A percentile compares a stretch with the other conserved stretches of the same genome.
These are phyloP conservation scores for Corydoras sp. DNA, from an alignment of 2,113 vertebrate species.

Conservation along the genomic window DNA sequence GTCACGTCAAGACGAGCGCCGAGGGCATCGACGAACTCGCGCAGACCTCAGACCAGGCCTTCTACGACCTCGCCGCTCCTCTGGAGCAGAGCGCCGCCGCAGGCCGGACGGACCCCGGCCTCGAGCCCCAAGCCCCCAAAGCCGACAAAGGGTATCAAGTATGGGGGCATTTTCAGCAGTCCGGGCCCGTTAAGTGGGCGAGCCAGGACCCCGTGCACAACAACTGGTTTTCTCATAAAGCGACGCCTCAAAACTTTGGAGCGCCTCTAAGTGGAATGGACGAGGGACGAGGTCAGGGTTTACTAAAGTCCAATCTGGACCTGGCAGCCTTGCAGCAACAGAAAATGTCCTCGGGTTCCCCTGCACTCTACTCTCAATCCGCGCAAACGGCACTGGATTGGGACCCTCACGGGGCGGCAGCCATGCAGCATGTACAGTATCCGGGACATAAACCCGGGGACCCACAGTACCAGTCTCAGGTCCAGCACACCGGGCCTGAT, in stretches of 20 bases:
- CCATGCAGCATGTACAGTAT: no score
- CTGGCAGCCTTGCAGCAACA: no score
- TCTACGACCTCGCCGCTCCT: conserved; percentile 72
- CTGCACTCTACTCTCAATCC: no score
- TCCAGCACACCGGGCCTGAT: conserved; percentile 32
- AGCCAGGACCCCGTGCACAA: conserved; percentile 63
- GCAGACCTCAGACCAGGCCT: conserved; percentile 74
- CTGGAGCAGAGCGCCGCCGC: conserved; percentile 67
- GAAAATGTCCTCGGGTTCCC: no score
- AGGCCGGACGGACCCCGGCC: conserved; percentile 29
- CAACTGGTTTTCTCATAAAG: conserved; percentile 75
- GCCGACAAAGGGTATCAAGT: conserved; percentile 74
- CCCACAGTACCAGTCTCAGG: no score
- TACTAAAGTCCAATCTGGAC: no score
- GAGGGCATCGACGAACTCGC: conserved; percentile 74
- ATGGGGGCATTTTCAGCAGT: conserved; percentile 75
- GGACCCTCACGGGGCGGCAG: no score
- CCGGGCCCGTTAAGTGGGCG: conserved; percentile 71
- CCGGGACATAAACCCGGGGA: no score
- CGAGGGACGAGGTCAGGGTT: no score
- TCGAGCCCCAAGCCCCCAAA: conserved; percentile 61
- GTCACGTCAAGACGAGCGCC: conserved; percentile 65
- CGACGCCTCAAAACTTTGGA: conserved; percentile 70
- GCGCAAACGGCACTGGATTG: no score
- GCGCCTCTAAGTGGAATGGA: conserved; percentile 62